phyloP scores from a whole-genome alignment of 1,140 invertebrate genomes.

The Caenorhabditis latens region DNA sequence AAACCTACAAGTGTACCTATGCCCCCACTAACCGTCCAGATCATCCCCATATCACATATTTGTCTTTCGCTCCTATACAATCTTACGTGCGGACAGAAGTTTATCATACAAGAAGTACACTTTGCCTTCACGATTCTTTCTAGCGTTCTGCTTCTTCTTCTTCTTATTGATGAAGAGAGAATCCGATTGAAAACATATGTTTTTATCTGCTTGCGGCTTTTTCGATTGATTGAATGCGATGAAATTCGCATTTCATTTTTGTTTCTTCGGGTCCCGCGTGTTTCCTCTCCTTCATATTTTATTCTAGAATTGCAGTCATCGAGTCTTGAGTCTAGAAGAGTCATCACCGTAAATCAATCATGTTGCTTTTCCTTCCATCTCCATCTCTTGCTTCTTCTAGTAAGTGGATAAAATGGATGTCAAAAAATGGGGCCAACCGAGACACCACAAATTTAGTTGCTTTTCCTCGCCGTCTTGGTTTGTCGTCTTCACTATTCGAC shows the following conservation, averaged over 20 bases:
- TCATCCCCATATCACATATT: constrained; percentile 33
- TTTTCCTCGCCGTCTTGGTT: constrained; percentile 28
- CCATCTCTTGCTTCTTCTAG: neutral
- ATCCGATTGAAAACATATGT: constrained; percentile 48
- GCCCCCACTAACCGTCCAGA: neutral
- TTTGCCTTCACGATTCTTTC: neutral
- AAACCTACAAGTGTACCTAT: constrained; percentile 51
- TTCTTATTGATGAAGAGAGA: neutral
- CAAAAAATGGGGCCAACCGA: constrained; percentile 9
- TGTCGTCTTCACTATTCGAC: neutral
- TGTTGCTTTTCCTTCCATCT: constrained; percentile 38
- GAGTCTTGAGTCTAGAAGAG: neutral
- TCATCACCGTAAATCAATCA: constrained; percentile 54
- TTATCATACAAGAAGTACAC: constrained; percentile 12
- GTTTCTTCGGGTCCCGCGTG: neutral
- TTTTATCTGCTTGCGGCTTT: constrained; percentile 1
- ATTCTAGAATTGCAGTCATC: neutral
- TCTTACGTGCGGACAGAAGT: constrained; percentile 25
- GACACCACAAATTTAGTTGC: constrained; percentile 49
- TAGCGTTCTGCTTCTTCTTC: neutral
- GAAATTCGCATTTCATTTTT: neutral
- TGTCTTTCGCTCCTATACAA: constrained; percentile 42
- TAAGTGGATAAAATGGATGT: constrained; percentile 47
- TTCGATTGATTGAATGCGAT: constrained; percentile 44
- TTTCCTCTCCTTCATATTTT: neutral